These are phyloP conservation scores for Eudemis profundana DNA, from an alignment of 2,888 invertebrate species.

Conservation along the genomic window DNA sequence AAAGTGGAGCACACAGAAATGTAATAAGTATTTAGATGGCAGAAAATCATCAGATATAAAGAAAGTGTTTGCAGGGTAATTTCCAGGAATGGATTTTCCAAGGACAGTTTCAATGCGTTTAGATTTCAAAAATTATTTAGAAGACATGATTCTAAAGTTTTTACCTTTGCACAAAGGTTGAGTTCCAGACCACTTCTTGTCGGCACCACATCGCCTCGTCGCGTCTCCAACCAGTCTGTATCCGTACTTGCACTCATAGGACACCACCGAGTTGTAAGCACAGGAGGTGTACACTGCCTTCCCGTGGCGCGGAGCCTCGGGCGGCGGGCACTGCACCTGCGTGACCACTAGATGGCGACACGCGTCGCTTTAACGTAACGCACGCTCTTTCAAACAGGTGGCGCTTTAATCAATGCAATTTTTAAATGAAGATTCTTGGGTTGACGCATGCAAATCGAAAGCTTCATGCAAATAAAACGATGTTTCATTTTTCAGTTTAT, in stretches of 20 bases:
- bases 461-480: slow-evolving; percentile 71
- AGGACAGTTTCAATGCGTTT: too few species aligned
- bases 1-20: too few species aligned
- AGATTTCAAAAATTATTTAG: background rate
- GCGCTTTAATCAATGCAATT: slow-evolving; percentile 53
- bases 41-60: too few species aligned
- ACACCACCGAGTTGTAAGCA: slow-evolving; percentile 97
- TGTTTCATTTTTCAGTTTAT: slow-evolving; percentile 70
- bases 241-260: slow-evolving; percentile 98
- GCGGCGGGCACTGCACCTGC: slow-evolving; percentile 97
- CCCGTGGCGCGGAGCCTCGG: slow-evolving; percentile 96
- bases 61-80: too few species aligned
- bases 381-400: slow-evolving; percentile 58
- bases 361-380: slow-evolving; percentile 75
- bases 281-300: slow-evolving; percentile 96
- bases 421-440: slow-evolving; percentile 36
- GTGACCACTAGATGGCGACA: slow-evolving; percentile 89
- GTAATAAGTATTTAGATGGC: too few species aligned
- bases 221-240: slow-evolving; percentile 95
- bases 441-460: slow-evolving; percentile 58
- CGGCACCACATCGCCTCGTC: slow-evolving; percentile 96
- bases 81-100: too few species aligned
- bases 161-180: slow-evolving; percentile 96
- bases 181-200: slow-evolving; percentile 97
- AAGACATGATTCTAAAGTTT: background rate